Evolutionary conservation across 2,113 vertebrate genomes (phyloP), one percentile per base, ranked within the genome.

Genomic region (Rostratula benghalensis): DNA sequence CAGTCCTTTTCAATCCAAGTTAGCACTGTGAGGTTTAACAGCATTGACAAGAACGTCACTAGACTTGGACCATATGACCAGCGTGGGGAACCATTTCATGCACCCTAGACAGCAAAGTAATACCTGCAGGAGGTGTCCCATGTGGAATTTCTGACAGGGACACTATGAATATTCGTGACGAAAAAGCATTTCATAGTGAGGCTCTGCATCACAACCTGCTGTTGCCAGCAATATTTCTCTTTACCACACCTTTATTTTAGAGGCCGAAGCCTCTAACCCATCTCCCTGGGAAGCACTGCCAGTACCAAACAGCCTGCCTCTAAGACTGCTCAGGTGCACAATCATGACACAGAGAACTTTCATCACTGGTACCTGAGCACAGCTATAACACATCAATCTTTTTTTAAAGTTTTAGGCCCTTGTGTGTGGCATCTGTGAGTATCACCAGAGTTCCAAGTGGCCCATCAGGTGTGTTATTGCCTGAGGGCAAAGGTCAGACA

Each of bases 61-160:
- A 56, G 23, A 45, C 33, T 64, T 33, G 86, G 45, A 43, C 4
- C 4, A 41, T 24, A 41, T 4, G 14, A 54, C 24, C 17, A 70
- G 3, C 31, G 20, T 3, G 4, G 22, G 24, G 21, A 73, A 82
- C 22, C 2, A 31, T 19, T 15, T 53, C 0, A 0, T 59, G 20
- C 10, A 63, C 7, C 6, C 20, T 37, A 50, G 67, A 80, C 12
- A 69, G n/a, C 14, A 85, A 83, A 85, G 35, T 27, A 67, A 20
- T 31, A 57, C 39, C 48, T 51, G 18, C 18, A 35, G 35, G 50
- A 69, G 18, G 5, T 76, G 46, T 59, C 76, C 41, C 11, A 13
- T 0, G 2, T 23, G 33, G 23, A 82, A 71, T 5, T 63, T 43
- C 17, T 5, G 10, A 37, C 37, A 83, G 11, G 31, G 61, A 30